These are phyloP conservation scores for Eidolon helvum DNA, from an alignment of 2,113 vertebrate species.

Conservation along the genomic window DNA sequence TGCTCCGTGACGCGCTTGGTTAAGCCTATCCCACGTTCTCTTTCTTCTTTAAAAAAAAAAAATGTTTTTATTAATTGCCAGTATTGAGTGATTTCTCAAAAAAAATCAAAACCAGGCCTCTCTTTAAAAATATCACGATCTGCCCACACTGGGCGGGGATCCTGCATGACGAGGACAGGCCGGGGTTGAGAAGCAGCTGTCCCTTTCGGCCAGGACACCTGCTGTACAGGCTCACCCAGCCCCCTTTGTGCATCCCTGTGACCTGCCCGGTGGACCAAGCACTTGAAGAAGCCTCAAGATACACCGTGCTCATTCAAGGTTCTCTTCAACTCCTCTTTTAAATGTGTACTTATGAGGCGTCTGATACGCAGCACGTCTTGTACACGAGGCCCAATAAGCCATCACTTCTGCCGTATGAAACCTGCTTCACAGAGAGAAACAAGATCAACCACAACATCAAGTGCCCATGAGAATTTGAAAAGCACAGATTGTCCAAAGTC, in stretches of 20 bases:
- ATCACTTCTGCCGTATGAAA: neutral
- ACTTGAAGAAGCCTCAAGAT: neutral
- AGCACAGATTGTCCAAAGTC: neutral
- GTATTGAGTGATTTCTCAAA: neutral
- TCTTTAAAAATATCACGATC: neutral
- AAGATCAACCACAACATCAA: neutral
- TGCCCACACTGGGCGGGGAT: neutral
- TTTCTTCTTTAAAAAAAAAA: neutral
- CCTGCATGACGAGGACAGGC: neutral
- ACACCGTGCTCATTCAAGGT: rapidly evolving
- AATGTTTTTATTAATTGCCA: neutral
- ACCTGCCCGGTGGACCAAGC: neutral
- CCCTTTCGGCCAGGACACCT: neutral
- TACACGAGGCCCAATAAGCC: neutral
- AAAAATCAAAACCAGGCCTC: neutral
- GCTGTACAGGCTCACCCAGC: neutral
- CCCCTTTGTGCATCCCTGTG: neutral
- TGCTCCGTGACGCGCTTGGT: neutral
- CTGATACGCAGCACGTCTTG: neutral
- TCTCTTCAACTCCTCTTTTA: neutral
- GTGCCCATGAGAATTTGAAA: neutral
- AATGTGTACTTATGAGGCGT: neutral
- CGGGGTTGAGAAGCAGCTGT: too few species aligned
- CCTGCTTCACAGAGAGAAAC: constrained; percentile 21
- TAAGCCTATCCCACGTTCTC: neutral